Evolutionary conservation across 2,113 vertebrate species (phyloP), one percentile per base, ranked within the genome.

Genomic region (Struthidea cinerea): DNA sequence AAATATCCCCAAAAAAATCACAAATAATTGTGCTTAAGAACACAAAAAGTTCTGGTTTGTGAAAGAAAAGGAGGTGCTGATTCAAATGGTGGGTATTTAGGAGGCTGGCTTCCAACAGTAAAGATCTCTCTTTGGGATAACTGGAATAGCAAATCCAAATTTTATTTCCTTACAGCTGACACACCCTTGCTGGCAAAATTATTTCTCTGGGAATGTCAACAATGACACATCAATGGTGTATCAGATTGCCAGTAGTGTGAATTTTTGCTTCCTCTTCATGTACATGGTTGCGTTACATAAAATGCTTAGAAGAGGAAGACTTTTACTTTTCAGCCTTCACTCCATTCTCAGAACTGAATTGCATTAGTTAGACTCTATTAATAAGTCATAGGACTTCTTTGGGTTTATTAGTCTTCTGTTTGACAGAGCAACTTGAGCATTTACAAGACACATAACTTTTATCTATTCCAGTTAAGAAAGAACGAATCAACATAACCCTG

Each of bases 351-450:
- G 37, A 16, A 74, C 21, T n/a, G 52, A 70, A 59, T 39, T 81
- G 19, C 10, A 5, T 77, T 57, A 23, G 21, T 57, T 60, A 74
- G 24, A 56, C 7, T 56, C 46, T 70, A 15, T 37, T 59, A 81
- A 56, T 74, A 32, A 89, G 63, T 67, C 16, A 68, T 30, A 65
- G 26, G 23, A 47, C 4, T 9, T 78, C 13, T 94, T 49, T 26
- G 30, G 15, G 30, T 47, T 94, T 90, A 44, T 84, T 11, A 70
- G 24, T 27, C 35, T 77, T 77, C n/a, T 2, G 0, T 78, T 27
- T 77, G 32, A n/a, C 9, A 50, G 52, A 73, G 14, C 0, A 3
- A 41, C 44, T 27, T 52, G 10, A 59, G 11, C 2, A 1, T 60
- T 89, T 79, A 49, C 28, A 60, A 69, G 28, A 60, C 3, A 4